phyloP scores from a whole-genome alignment of 1,140 invertebrate species.

The Drosophila busckii region DNA sequence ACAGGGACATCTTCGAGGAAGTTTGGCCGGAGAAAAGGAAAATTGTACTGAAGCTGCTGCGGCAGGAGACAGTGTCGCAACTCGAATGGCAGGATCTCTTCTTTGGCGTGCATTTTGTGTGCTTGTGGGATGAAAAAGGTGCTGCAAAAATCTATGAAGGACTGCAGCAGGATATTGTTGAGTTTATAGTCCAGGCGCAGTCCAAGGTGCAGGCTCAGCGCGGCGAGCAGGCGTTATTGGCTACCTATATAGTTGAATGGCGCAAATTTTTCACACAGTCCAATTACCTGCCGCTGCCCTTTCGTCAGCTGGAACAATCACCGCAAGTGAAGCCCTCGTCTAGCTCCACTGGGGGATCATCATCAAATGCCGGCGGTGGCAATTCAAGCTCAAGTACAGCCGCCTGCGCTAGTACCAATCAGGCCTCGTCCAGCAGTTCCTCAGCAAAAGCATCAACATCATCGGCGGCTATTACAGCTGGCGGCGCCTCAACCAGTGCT shows the following conservation, averaged over 20 bases:
- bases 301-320: conserved; percentile 93
- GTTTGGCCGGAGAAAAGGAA: conserved; percentile 97
- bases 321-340: conserved; percentile 79
- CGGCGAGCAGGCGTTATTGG: conserved; percentile 96
- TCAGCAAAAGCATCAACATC: conserved; percentile 50
- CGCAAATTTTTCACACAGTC: conserved; percentile 98
- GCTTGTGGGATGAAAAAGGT: conserved; percentile 97
- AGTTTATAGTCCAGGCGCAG: conserved; percentile 96
- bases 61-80: conserved; percentile 95
- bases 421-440: conserved; percentile 43
- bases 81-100: conserved; percentile 98
- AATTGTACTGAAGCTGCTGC: conserved; percentile 91
- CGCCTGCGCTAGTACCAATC: conserved; percentile 38
- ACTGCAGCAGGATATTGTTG: conserved; percentile 94
- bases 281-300: conserved; percentile 97
- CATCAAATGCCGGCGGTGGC: conserved; percentile 38
- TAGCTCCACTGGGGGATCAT: conserved; percentile 36
- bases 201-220: conserved; percentile 91
- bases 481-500: conserved; percentile 75
- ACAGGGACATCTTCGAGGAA: conserved; percentile 87
- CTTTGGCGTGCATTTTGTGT: conserved; percentile 95
- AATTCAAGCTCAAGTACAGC: conserved; percentile 50
- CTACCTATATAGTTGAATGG: conserved; percentile 98
- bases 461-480: conserved; percentile 56
- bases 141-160: conserved; percentile 92